Evolutionary conservation across 37 sponge, comb jelly and placozoan genomes (phyloP), one percentile per base, ranked within the genome.

Genomic region (Cliona cf. orientalis): DNA sequence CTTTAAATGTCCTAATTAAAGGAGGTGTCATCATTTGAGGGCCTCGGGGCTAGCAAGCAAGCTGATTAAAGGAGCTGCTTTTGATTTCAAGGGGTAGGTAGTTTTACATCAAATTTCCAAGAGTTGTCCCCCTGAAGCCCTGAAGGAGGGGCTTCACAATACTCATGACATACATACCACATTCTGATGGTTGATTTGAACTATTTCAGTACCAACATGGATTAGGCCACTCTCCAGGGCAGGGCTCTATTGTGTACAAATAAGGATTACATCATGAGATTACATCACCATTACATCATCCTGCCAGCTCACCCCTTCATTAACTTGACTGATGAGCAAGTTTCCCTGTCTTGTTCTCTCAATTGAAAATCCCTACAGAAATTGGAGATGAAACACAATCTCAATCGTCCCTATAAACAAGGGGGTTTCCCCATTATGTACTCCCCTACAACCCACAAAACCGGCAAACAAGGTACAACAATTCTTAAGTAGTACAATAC

Each of bases 151-250:
- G 17, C 56, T 53, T 53, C 17, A 53, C 12, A 53, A 53, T 61
- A 61, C 28, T 12, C 28, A 26, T 61, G 31, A 41, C 37, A 23
- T 28, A 67, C 91, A 67, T 44, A 91, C 91, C 72, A 91, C 86
- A 82, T 91, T 91, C 83, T 82, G 91, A 2, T 46, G 21, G 73
- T 91, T 91, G 46, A 91, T 78, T 43, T 91, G 91, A 34, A 91
- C 58, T 2, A 91, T 65, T 61, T 91, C 91, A 43, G 65, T 87
- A 72, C 91, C 91, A 36, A 70, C 63, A 41, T n/a, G 33, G 0
- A 86, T 58, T 42, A 69, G 56, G 4, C 91, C 87, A 70, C 74
- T 70, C 58, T 55, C 40, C 32, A 33, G 58, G 1, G 91, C 86
- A n/a, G 91, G 87, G 41, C 87, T 78, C 91, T 90, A 44, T 6